Base-by-base conservation (phyloP, 2,113 vertebrate genomes). In the Thryonomys swinderianus region DNA sequence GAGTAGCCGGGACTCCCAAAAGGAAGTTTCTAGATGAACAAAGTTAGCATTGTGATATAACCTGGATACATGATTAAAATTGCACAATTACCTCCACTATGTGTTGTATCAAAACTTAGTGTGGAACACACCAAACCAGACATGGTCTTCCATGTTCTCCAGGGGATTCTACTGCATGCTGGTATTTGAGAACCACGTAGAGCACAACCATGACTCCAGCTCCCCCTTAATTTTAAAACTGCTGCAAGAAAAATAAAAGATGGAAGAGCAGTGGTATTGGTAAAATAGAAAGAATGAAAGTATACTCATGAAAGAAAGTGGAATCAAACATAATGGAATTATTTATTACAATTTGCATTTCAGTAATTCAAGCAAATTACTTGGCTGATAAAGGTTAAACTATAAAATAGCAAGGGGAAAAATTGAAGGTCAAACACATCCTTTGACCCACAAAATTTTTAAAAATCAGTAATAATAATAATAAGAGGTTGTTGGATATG, bases 391-490 rank as follows among this genome's bases (percentile, higher is more conserved):
- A 78, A 86, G 37, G 27, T 66, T 76, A 59, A 85, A 55, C 10
- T 87, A 62, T 89, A 74, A 89, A 95, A 7, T 93, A 78, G 73
- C 59, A 51, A 13, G 37, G 20, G n/a, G 16, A 40, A 74, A 86
- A 73, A 32, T 80, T 90, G 16, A 57, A 85, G 6, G 18, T 81
- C 83, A 87, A 93, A 88, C 42, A 88, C 85, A 88, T 73, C 20
- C 32, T 85, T 94, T 73, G n/a, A 69, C 53, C 69, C 61, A 69
- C 20, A 69, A 78, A 90, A 34, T 69, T 59, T 5, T 59, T 6
- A 79, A 91, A 96, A 94, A 57, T 51, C 6, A 2, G 13, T 74
- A 67, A 57, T 67, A 67, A 11, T 73, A 59, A 55, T 66, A 73
- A 51, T 51, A 4, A 40, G 69, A 55, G 21, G 79, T 69, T 12